phyloP scores from a whole-genome alignment of 2,888 invertebrate species.

The Ditula angustiorana region DNA sequence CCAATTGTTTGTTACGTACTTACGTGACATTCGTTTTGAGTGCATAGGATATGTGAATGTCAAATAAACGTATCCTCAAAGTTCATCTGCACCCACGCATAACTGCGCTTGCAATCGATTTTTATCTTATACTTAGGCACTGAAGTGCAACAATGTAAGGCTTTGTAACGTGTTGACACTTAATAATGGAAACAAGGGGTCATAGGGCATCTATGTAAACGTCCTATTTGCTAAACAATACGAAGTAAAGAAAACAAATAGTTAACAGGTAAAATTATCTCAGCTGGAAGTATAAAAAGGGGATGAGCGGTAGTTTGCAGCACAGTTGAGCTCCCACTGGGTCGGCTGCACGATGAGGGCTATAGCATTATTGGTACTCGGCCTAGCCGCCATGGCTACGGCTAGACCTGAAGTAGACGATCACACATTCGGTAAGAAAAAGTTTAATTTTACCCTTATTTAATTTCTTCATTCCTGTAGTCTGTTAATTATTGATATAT shows the following conservation, averaged over 20 bases:
- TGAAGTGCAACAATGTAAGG: not conserved
- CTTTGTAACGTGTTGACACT: not conserved
- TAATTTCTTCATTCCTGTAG: too few relatives aligned
- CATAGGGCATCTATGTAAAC: not conserved
- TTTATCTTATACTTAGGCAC: not conserved
- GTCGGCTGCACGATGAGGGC: constrained; percentile 72
- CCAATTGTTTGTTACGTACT: too few relatives aligned
- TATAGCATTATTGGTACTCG: constrained; percentile 60
- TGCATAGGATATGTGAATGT: too few relatives aligned
- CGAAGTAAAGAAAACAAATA: constrained; percentile 38
- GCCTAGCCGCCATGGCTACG: constrained; percentile 69
- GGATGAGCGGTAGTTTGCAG: constrained; percentile 31
- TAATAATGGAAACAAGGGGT: not conserved
- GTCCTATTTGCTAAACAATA: constrained; percentile 15
- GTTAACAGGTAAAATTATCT: constrained; percentile 40
- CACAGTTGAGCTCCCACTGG: constrained; percentile 66
- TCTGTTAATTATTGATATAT: too few relatives aligned
- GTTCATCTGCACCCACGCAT: not conserved
- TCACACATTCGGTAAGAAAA: constrained; percentile 59
- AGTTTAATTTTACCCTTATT: too few relatives aligned
- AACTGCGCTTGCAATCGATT: too few relatives aligned
- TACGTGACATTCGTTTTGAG: too few relatives aligned
- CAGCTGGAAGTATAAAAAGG: constrained; percentile 58
- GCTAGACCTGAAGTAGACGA: constrained; percentile 68
- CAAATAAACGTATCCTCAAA: not conserved